phyloP scores from a whole-genome alignment of 2,113 vertebrate genomes.

The Corythornis vintsioides region DNA sequence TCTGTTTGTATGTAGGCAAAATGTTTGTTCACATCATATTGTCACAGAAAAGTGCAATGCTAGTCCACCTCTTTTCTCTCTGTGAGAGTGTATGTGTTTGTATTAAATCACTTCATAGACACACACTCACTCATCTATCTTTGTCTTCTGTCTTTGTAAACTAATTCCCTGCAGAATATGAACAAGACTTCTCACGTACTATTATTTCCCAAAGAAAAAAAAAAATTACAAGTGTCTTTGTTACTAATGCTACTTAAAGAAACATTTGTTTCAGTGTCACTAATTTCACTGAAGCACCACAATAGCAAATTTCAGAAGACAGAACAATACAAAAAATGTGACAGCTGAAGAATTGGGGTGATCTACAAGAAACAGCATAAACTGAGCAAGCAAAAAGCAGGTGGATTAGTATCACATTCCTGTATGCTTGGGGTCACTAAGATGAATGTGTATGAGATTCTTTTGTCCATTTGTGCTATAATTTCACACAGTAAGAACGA shows the following conservation, averaged over 20 bases:
- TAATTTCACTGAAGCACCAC: slow-evolving; percentile 34
- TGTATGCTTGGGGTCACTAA: slow-evolving; percentile 64
- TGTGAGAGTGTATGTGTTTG: background rate
- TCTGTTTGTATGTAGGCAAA: background rate
- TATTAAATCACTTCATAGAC: background rate
- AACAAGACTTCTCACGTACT: background rate
- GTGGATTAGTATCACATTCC: background rate
- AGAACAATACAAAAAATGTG: slow-evolving; percentile 6
- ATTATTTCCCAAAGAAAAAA: background rate
- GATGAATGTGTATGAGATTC: slow-evolving; percentile 67
- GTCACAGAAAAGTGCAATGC: background rate
- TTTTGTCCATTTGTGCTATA: slow-evolving; percentile 57
- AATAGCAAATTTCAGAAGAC: slow-evolving; percentile 14
- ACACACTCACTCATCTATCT: background rate
- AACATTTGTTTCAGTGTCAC: background rate
- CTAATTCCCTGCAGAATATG: background rate
- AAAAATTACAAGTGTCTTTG: background rate
- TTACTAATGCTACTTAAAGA: slow-evolving; percentile 1
- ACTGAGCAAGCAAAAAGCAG: slow-evolving; percentile 2
- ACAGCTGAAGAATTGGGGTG: slow-evolving; percentile 22
- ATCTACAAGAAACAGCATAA: slow-evolving; percentile 26
- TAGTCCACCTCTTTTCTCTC: background rate
- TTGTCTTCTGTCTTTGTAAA: slow-evolving; percentile 7
- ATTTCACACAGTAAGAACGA: slow-evolving; percentile 53
- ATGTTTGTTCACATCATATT: background rate